Evolutionary conservation across 1,140 invertebrate genomes (phyloP).

Genomic region (Caenorhabditis tropicalis): DNA sequence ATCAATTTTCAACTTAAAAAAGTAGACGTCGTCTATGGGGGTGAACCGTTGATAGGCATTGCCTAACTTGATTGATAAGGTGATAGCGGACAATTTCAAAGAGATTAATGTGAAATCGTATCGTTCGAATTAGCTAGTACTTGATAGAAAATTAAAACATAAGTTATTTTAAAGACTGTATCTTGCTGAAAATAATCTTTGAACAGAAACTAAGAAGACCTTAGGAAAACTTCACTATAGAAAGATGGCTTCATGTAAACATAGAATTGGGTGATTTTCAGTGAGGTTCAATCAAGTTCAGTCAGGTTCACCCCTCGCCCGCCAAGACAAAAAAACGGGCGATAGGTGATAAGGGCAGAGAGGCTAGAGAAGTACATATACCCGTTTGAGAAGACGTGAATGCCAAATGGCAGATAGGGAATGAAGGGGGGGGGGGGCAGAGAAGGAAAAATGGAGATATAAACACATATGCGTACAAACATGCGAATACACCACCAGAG

Average conservation of each 20-base stretch:
- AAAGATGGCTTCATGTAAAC: no score
- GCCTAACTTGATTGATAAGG: background rate
- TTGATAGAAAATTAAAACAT: no score
- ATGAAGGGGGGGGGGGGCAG: no score
- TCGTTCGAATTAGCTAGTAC: no score
- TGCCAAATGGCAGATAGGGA: conserved; percentile 20
- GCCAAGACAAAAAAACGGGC: background rate
- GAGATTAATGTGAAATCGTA: background rate
- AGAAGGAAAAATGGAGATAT: background rate
- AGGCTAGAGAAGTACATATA: conserved; percentile 30
- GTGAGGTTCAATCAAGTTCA: conserved; percentile 42
- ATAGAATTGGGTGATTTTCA: background rate
- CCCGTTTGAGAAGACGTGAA: conserved; percentile 36
- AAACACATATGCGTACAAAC: conserved; percentile 44
- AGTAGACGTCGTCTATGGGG: background rate
- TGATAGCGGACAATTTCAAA: background rate
- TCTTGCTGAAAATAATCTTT: no score
- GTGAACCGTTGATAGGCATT: background rate
- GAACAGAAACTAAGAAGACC: no score
- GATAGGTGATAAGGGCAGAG: conserved; percentile 18
- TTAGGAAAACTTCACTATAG: no score
- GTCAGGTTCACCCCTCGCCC: background rate
- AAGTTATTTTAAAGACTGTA: no score
- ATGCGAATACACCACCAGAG: conserved; percentile 31
- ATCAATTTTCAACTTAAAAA: background rate